Evolutionary conservation across 1,140 invertebrate species (phyloP), one percentile per base, ranked within the genome.

Genomic region (Teleogryllus occipitalis): DNA sequence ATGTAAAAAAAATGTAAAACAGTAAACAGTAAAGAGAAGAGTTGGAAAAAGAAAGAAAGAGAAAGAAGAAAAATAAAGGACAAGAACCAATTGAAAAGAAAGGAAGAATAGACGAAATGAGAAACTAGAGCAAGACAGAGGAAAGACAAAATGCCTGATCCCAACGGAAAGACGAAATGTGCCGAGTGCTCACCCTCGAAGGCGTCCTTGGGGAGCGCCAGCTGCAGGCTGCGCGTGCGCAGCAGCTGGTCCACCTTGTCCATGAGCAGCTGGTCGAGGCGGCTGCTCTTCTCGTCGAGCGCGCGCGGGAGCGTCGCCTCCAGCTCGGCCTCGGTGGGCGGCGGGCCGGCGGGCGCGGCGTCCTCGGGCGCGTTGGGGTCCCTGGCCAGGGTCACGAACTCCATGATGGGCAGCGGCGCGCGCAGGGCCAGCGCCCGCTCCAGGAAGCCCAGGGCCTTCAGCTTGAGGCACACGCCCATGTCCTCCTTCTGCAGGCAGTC

Each of bases 211-310:
- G 92, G 91, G 74, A 93, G 87, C 85, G 93, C 92, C 8, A 94
- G 90, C 88, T 95, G 93, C 77, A 95, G 85, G 22, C 92, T 93
- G 85, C 94, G 92, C 81, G 90, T 90, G 84, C 91, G 89, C 84
- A 95, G 90, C 85, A 95, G 94, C 82, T 88, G 89, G 75, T 91
- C 84, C 78, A 94, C 86, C 83, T 91, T 93, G 83, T 94, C 91
- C 81, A 93, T 84, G 82, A 95, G 93, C 85, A 95, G 88, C 74
- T 88, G 88, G 83, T 94, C 93, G 15, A 95, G 86, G 0, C 91
- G 90, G 81, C 91, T 89, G 81, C 94, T 93, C 81, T 92, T 92
- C 82, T 92, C 91, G 6, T 89, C 89, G 0, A 93, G 82, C 72
- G 91, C 88, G 81, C 93, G 88, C 0, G 93, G 93, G 77, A 95